Evolutionary conservation across 2,113 vertebrate species (phyloP), one percentile per base, ranked within the genome.

Genomic region (Amblyopsis rosae): DNA sequence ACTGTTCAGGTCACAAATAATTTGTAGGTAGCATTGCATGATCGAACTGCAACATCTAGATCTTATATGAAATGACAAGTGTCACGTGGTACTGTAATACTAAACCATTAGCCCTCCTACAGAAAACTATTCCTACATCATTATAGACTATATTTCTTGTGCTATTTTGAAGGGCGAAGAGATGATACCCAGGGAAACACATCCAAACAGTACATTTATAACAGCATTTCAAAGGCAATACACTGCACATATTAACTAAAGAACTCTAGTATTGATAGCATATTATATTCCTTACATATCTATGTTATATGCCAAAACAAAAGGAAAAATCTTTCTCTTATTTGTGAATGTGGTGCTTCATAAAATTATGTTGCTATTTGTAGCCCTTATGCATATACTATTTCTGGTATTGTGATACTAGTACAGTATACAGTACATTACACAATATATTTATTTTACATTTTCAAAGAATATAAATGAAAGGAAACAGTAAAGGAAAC

Each of bases 121-220:
- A 54, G 73, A 64, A 79, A 80, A 87, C 59, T 78, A 72, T 65
- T 71, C 51, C 75, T 81, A 77, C 67, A 83, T 86, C 71, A 72
- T 76, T 76, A 67, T 13, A 62, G 74, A 82, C 76, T 80, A 74
- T 72, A 78, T 83, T 35, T 12, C 15, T 26, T 57, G 71, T 26
- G 3, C n/a, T 61, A 41, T 7, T 56, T 41, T 79, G 65, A 64
- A 55, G 26, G 66, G 71, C 68, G 62, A 80, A 79, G 76, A 82
- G 74, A 81, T 71, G 75, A 77, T 65, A 53, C 76, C 62, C 62
- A 6, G 35, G 61, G 77, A 63, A 54, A 63, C 56, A 41, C 68
- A 75, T 81, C 41, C 72, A 59, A 26, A 26, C 26, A 26, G 26
- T 7, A 16, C 12, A 62, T 63, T 67, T 68, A 67, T 65, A 50